Percentiles rank a stretch among this genome's conserved stretches.
phyloP scores from a whole-genome alignment of 2,888 invertebrate species.

The Leucophora obtusa region DNA sequence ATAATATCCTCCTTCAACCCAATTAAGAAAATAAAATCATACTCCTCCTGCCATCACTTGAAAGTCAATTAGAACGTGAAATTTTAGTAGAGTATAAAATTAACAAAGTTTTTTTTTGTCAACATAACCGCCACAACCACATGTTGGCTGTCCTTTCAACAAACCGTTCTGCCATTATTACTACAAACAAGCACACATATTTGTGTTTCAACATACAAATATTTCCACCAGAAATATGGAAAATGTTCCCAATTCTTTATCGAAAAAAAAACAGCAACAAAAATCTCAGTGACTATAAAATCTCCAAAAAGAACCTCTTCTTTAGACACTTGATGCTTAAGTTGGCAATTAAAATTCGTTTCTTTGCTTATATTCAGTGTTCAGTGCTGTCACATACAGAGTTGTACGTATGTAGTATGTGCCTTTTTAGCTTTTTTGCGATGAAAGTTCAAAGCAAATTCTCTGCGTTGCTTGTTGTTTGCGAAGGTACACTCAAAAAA shows the following conservation, averaged over 20 bases:
- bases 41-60: conserved; percentile 31
- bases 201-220: background rate
- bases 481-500: too few species aligned
- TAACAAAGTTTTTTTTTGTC: conserved; percentile 47
- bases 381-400: background rate
- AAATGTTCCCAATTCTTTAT: conserved; percentile 28
- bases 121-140: conserved; percentile 35
- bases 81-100: conserved; percentile 38
- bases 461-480: conserved; percentile 2
- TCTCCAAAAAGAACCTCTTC: conserved; percentile 1
- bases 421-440: conserved; percentile 23
- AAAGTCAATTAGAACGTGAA: conserved; percentile 58
- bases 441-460: conserved; percentile 24
- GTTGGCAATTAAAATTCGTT: conserved; percentile 52
- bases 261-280: background rate
- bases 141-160: conserved; percentile 46
- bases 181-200: conserved; percentile 6
- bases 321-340: conserved; percentile 46
- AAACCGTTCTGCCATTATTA: conserved; percentile 57
- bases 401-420: conserved; percentile 1
- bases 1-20: background rate
- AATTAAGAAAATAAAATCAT: conserved; percentile 11
- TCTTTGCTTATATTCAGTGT: conserved; percentile 1
- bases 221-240: conserved; percentile 10
- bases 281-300: background rate